These are phyloP conservation scores for Smittia sp. DNA, from an alignment of 2,888 invertebrate species.

Conservation along the genomic window DNA sequence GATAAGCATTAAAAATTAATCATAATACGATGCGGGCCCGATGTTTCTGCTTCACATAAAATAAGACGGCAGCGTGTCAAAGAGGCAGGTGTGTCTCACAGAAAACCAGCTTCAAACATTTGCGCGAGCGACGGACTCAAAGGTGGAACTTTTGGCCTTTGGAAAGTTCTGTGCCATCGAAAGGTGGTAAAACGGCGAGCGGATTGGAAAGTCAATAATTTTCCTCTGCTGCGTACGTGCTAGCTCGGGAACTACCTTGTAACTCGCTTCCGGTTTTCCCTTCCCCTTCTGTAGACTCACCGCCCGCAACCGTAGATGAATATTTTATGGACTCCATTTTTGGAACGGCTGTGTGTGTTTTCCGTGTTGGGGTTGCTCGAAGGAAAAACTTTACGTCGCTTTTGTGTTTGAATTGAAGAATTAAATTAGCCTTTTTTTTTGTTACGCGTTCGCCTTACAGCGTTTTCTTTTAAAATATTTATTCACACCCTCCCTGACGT, in stretches of 20 bases:
- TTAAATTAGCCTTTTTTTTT: constrained; percentile 22
- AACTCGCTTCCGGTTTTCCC: constrained; percentile 30
- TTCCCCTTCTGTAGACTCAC: neutral
- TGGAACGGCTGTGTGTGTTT: constrained; percentile 8
- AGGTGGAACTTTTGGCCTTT: constrained; percentile 18
- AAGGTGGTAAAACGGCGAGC: neutral
- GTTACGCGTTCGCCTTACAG: neutral
- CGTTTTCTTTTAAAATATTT: constrained; percentile 14
- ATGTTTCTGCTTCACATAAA: neutral
- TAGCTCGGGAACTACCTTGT: constrained; percentile 16
- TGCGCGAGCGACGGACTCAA: neutral
- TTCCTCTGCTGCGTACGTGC: neutral
- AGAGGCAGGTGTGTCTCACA: neutral
- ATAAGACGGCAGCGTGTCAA: neutral
- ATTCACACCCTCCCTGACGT: constrained; percentile 1
- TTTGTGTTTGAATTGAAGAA: constrained; percentile 3
- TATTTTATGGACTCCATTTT: constrained; percentile 33
- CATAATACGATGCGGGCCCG: neutral
- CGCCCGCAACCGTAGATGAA: constrained; percentile 24
- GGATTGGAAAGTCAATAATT: constrained; percentile 20
- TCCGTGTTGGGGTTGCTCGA: neutral
- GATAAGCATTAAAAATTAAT: neutral
- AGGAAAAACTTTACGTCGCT: neutral
- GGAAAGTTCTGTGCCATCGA: neutral
- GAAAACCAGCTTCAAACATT: neutral